Base-by-base conservation (phyloP, 2,113 vertebrate genomes). In the Accipiter virgatus region DNA sequence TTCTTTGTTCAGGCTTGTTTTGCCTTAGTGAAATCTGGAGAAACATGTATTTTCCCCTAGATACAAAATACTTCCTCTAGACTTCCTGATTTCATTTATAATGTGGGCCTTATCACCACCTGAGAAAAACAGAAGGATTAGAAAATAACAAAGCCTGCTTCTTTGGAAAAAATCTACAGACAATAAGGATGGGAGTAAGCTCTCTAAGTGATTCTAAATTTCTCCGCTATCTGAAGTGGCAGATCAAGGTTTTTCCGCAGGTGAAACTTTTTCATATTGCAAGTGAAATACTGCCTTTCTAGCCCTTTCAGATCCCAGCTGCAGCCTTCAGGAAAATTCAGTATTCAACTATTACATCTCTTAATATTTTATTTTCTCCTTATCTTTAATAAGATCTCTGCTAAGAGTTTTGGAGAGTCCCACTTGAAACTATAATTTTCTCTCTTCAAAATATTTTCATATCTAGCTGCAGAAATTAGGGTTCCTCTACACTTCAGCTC, bases 1-100 rank as follows among this genome's bases (percentile, higher is more conserved):
- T 86, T 36, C 65, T 92, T 93, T 95, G 63, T 93, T 95, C 67
- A 88, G 56, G 71, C 71, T 95, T 96, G 34, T 93, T 96, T 87
- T 85, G 62, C 43, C 59, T 65, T 83, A 53, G 29, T 56, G 22
- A 82, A 83, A 94, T 77, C 78, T 82, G 26, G 13, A 95, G 34
- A 96, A 94, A 83, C 23, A 52, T 8, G 3, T 36, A 38, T 88
- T 93, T 93, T 70, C 26, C n/a, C 40, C 38, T 75, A 78, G 73
- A 91, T 95, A 95, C 13, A 19, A 93, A 88, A 85, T 38, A 62
- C 38, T 55, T 89, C 34, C 62, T 83, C 96, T 92, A n/a, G 15
- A 48, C 29, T 73, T 88, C 59, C 73, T 67, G 55, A 86, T 90
- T 92, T 92, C 1, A 0, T 81, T 81, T 47, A 31, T 62, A 72